These are phyloP conservation scores for Trissoscelio sp. DNA, from an alignment of 2,888 invertebrate species.

Conservation along the genomic window DNA sequence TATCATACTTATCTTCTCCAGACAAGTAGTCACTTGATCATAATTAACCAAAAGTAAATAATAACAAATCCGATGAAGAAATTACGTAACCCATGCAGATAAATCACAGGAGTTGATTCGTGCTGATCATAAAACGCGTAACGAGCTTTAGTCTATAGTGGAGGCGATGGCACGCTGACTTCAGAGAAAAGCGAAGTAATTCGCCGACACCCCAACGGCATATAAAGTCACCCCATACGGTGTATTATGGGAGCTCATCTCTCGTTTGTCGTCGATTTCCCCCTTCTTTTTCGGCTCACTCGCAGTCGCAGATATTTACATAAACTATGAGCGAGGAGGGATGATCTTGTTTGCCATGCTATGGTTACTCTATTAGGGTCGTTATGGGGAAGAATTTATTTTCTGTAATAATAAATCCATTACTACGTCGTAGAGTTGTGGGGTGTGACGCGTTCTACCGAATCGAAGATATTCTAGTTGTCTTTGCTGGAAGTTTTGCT, in stretches of 20 bases:
- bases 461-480: slow-evolving; percentile 61
- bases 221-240: slow-evolving; percentile 80
- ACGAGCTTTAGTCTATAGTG: slow-evolving; percentile 50
- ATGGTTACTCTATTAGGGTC: slow-evolving; percentile 82
- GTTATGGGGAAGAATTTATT: slow-evolving; percentile 82
- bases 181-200: slow-evolving; percentile 78
- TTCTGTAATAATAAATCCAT: slow-evolving; percentile 83
- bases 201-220: slow-evolving; percentile 77
- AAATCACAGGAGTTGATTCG: slow-evolving; percentile 57
- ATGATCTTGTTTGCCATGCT: slow-evolving; percentile 83
- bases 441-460: slow-evolving; percentile 70
- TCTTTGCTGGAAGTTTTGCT: slow-evolving; percentile 1
- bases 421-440: slow-evolving; percentile 75
- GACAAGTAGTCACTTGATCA: slow-evolving; percentile 28
- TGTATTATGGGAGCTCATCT: slow-evolving; percentile 74
- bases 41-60: slow-evolving; percentile 41
- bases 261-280: slow-evolving; percentile 62
- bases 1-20: background rate
- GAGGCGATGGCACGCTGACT: slow-evolving; percentile 71
- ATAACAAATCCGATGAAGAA: slow-evolving; percentile 43
- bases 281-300: slow-evolving; percentile 61
- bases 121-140: slow-evolving; percentile 57
- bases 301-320: slow-evolving; percentile 79
- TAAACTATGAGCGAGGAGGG: slow-evolving; percentile 81
- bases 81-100: slow-evolving; percentile 48